A percentile compares a stretch with the other conserved stretches of the same genome.
Evolutionary conservation across 2,113 vertebrate species (phyloP).

Genomic region (Microcebus jonahi): DNA sequence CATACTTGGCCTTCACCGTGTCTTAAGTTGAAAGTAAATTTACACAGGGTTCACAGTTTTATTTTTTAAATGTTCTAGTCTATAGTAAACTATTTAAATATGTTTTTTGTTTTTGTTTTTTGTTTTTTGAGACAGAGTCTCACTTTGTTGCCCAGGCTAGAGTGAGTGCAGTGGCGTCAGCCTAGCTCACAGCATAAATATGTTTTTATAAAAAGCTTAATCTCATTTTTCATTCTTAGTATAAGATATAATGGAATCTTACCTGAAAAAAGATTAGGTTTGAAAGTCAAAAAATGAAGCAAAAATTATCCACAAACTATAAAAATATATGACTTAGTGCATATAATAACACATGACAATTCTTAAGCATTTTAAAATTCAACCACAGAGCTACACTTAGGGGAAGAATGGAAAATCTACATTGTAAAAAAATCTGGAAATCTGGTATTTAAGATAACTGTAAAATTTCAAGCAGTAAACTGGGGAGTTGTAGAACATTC

Average conservation of each 20-base stretch:
- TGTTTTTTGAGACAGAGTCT: too few relatives aligned
- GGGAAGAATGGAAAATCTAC: slow-evolving; percentile 4
- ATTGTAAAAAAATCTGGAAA: not conserved
- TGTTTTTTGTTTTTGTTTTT: too few relatives aligned
- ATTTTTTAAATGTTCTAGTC: slow-evolving; percentile 2
- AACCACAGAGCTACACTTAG: not conserved
- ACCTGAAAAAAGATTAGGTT: slow-evolving; percentile 6
- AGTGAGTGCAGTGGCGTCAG: too few relatives aligned
- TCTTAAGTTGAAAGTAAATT: slow-evolving; percentile 51
- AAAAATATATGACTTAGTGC: not conserved
- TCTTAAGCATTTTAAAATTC: slow-evolving; percentile 29
- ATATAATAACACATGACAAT: not conserved
- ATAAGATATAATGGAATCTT: not conserved
- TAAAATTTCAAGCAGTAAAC: not conserved
- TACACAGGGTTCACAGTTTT: not conserved
- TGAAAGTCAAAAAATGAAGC: slow-evolving; percentile 2
- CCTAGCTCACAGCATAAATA: not conserved
- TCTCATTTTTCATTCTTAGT: slow-evolving; percentile 2
- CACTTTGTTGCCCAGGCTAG: too few relatives aligned
- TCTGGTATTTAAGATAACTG: not conserved
- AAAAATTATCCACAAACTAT: slow-evolving; percentile 1
- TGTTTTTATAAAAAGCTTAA: slow-evolving; percentile 9
- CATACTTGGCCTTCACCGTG: not conserved
- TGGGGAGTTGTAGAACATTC: slow-evolving; percentile 3
- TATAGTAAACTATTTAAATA: slow-evolving; percentile 18